These are phyloP conservation scores for Chironomus striatipennis DNA, from an alignment of 1,140 invertebrate species.

Conservation along the genomic window DNA sequence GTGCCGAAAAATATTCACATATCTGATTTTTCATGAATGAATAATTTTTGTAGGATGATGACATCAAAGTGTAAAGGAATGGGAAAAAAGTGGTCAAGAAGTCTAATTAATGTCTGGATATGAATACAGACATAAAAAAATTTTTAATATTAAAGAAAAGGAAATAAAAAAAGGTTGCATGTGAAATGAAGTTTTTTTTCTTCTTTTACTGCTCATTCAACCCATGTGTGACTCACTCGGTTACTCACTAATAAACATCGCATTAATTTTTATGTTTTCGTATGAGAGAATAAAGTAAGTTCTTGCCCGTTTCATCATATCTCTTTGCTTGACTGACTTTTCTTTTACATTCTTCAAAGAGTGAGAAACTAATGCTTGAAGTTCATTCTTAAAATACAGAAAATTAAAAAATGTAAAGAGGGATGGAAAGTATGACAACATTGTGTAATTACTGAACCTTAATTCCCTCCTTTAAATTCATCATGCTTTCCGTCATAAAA, in stretches of 20 bases:
- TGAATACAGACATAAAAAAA: not conserved
- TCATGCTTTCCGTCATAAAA: constrained; percentile 6
- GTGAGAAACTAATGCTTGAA: not conserved
- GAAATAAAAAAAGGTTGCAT: not conserved
- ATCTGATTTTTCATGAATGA: no score
- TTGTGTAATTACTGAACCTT: constrained; percentile 24
- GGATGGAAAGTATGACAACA: not conserved
- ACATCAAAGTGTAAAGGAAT: no score
- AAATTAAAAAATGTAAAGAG: not conserved
- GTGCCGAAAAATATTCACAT: no score
- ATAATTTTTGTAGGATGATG: no score
- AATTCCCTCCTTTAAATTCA: not conserved
- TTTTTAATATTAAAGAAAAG: not conserved
- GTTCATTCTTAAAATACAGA: not conserved
- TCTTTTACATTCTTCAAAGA: not conserved
- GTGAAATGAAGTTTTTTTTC: not conserved
- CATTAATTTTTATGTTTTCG: not conserved
- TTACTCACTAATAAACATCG: not conserved
- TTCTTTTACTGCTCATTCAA: not conserved
- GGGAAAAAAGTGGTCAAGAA: not conserved
- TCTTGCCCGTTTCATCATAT: constrained; percentile 10
- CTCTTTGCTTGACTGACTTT: not conserved
- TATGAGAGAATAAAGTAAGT: not conserved
- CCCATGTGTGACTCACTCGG: constrained; percentile 4
- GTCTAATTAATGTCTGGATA: constrained; percentile 9